A percentile compares a stretch with the other conserved stretches of the same genome.
Conservation (phyloP, 53 echinoderm and acorn worm species). For the Stichopus horrens region DNA sequence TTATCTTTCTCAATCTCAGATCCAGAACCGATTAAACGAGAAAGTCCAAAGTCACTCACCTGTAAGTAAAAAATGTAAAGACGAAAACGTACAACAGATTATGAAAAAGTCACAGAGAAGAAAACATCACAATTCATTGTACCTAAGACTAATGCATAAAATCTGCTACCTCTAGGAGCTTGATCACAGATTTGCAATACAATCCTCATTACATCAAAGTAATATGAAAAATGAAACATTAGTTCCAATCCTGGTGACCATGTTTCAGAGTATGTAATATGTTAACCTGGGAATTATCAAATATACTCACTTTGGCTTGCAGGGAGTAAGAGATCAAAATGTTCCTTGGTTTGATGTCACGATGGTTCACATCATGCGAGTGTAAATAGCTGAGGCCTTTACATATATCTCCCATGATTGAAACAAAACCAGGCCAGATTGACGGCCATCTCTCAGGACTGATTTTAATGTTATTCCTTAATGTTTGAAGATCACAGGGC, state of each 20-base stretch:
- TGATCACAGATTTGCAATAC: too few species aligned
- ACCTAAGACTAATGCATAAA: too few species aligned
- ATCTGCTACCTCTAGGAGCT: too few species aligned
- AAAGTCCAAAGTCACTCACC: conserved; percentile 17
- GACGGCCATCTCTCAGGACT: not conserved
- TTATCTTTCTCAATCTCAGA: not conserved
- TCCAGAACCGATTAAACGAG: not conserved
- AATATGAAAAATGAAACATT: too few species aligned
- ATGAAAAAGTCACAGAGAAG: not conserved
- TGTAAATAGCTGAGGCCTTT: conserved; percentile 7
- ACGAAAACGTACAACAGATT: not conserved
- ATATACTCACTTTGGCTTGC: conserved; percentile 16
- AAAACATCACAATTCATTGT: too few species aligned
- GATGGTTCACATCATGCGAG: not conserved
- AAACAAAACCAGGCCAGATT: conserved; percentile 16
- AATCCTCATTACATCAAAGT: too few species aligned
- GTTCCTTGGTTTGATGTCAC: conserved; percentile 30
- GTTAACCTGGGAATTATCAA: not conserved
- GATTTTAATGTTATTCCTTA: not conserved
- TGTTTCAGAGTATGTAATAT: too few species aligned
- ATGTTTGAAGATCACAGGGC: not conserved
- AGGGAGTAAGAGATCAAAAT: not conserved
- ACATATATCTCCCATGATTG: not conserved
- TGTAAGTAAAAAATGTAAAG: not conserved
- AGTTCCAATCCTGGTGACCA: too few species aligned